Evolutionary conservation across 2,797 vertebrate genomes (phyloP).

Genomic region (Pyrrhura leucotis): DNA sequence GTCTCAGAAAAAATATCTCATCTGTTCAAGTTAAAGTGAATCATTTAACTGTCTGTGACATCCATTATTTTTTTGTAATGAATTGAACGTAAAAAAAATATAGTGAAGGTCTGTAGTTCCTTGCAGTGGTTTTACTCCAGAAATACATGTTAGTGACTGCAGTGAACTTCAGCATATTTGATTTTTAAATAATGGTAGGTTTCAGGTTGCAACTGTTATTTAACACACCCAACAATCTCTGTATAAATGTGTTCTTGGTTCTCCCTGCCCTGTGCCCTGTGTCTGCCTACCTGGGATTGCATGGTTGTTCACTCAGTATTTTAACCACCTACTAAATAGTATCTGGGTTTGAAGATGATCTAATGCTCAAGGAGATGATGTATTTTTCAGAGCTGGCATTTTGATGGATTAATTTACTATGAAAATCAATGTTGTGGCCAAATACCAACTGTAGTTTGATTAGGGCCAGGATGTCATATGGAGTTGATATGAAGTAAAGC

Average conservation of each 20-base stretch:
- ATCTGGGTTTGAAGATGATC: not conserved
- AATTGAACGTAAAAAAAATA: not conserved
- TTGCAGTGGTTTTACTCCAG: not conserved
- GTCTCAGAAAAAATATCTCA: not conserved
- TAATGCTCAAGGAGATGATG: fast-evolving
- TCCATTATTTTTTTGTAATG: not conserved
- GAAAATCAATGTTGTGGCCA: not conserved
- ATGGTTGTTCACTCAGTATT: fast-evolving
- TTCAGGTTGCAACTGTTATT: not conserved
- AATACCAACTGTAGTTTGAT: not conserved
- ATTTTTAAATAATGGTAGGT: not conserved
- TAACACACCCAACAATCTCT: not conserved
- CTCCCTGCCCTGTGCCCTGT: not conserved
- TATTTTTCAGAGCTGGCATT: not conserved
- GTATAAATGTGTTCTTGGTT: not conserved
- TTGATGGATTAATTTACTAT: not conserved
- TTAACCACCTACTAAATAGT: not conserved
- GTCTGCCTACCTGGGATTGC: not conserved
- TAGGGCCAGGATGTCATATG: fast-evolving
- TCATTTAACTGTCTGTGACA: not conserved
- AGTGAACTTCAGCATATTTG: not conserved
- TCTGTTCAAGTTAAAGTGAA: not conserved
- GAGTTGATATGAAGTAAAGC: not conserved
- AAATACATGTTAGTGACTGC: not conserved
- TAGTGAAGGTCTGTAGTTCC: not conserved